Base-by-base conservation (phyloP, 2,797 vertebrate genomes). In the Notoglanidium macrostoma region DNA sequence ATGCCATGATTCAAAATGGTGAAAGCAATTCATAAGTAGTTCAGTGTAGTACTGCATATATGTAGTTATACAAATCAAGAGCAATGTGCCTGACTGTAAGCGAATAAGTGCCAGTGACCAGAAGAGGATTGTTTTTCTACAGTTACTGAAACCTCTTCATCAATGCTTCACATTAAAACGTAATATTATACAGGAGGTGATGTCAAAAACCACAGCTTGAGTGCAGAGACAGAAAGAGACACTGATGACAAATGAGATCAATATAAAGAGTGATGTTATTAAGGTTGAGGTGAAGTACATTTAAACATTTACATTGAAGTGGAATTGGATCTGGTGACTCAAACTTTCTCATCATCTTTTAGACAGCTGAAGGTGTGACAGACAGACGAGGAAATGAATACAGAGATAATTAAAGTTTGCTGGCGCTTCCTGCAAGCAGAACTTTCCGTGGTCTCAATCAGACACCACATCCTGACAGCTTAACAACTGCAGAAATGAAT, bases 191-290 rank as follows among this genome's bases (percentile, higher is more conserved):
- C 35, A 55, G 55, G 65, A 85, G 59, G 67, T 82, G 82, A 79
- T n/a, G 54, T 49, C 2, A 77, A 74, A 49, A 81, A n/a, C 23
- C 65, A 67, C 44, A 35, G 54, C n/a, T 26, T 61, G 5, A 79
- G 61, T 77, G 73, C 78, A 63, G 59, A 80, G 44, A 61, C 70
- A 46, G 59, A 78, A 85, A 88, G 79, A 54, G 79, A 67, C 80
- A 77, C 59, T 80, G 76, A 79, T 74, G 86, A 87, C 63, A 89
- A 87, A 91, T 89, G 54, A 83, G 86, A 89, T 84, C 87, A 79
- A 54, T 67, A 70, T 84, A 87, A 89, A 90, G 84, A 2, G 49
- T 88, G 88, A 91, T 89, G 79, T 79, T 65, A 87, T 83, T 85
- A 80, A 26, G 26, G 80, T 32, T 51, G 87, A 63, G 74, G 40